A percentile compares a stretch with the other conserved stretches of the same genome.
Conservation (phyloP, 2,797 vertebrate species). For the Moxostoma hubbsi region DNA sequence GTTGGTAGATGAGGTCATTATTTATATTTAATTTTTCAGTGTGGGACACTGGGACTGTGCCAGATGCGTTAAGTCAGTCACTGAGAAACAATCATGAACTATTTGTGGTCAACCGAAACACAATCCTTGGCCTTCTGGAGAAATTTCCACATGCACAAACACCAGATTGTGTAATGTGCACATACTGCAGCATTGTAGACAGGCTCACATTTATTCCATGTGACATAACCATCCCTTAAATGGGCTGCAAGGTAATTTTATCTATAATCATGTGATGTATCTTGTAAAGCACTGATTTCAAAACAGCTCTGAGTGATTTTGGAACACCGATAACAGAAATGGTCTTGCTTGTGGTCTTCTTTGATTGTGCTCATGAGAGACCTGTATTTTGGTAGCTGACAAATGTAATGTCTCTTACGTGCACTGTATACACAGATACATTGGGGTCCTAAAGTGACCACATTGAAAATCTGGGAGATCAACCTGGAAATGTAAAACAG, state of each 20-base stretch:
- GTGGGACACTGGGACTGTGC: constrained; percentile 30
- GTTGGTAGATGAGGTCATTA: constrained; percentile 53
- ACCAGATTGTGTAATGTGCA: constrained; percentile 41
- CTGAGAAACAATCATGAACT: constrained; percentile 53
- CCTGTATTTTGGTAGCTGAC: background rate
- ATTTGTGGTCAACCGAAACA: constrained; percentile 45
- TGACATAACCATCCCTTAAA: constrained; percentile 13
- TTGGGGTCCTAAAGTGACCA: no score
- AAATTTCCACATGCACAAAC: constrained; percentile 47
- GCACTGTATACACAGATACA: background rate
- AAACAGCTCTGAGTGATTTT: constrained; percentile 2
- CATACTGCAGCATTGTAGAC: constrained; percentile 34
- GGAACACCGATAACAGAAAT: constrained; percentile 6
- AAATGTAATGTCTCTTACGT: background rate
- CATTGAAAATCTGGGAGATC: no score
- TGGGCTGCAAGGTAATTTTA: constrained; percentile 17
- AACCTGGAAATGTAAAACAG: no score
- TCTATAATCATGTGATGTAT: constrained; percentile 23
- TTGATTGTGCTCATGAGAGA: background rate
- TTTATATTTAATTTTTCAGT: constrained; percentile 51
- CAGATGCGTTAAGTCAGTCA: constrained; percentile 40
- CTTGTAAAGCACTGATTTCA: constrained; percentile 6
- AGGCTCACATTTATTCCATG: constrained; percentile 10
- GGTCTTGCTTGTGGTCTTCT: background rate
- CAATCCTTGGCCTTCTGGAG: constrained; percentile 31